Conservation (phyloP, 2,888 invertebrate genomes). For the Sesamia inferens region DNA sequence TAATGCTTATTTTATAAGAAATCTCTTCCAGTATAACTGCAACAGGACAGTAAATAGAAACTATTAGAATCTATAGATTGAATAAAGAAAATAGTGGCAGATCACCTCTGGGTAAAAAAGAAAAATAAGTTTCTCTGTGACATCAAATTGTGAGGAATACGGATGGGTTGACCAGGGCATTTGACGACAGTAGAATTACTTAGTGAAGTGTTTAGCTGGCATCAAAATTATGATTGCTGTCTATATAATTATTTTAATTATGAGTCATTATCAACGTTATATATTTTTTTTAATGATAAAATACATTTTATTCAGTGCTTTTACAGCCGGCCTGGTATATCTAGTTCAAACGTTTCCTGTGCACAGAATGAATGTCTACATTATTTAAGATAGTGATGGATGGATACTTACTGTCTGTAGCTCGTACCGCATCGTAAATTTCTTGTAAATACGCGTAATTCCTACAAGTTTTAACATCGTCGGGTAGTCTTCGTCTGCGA, state of each 20-base stretch:
- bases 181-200: background rate
- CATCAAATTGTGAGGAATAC: background rate
- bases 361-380: constrained; percentile 42
- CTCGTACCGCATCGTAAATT: constrained; percentile 92
- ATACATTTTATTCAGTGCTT: constrained; percentile 12
- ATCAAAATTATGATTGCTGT: background rate
- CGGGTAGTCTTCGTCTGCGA: constrained; percentile 91
- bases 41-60: too few relatives aligned
- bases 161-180: too few relatives aligned
- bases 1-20: too few relatives aligned
- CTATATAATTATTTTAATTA: background rate
- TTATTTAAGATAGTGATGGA: constrained; percentile 55
- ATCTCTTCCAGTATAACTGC: too few relatives aligned
- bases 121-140: background rate
- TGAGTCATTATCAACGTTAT: background rate
- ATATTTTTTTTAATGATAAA: background rate
- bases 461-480: constrained; percentile 91
- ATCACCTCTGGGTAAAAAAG: too few relatives aligned
- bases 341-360: constrained; percentile 31
- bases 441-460: constrained; percentile 94
- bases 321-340: constrained; percentile 15
- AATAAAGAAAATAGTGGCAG: background rate
- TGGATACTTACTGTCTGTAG: constrained; percentile 90
- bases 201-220: background rate
- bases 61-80: background rate